These are phyloP conservation scores for Nestor notabilis DNA, from an alignment of 2,113 vertebrate genomes.

Conservation along the genomic window DNA sequence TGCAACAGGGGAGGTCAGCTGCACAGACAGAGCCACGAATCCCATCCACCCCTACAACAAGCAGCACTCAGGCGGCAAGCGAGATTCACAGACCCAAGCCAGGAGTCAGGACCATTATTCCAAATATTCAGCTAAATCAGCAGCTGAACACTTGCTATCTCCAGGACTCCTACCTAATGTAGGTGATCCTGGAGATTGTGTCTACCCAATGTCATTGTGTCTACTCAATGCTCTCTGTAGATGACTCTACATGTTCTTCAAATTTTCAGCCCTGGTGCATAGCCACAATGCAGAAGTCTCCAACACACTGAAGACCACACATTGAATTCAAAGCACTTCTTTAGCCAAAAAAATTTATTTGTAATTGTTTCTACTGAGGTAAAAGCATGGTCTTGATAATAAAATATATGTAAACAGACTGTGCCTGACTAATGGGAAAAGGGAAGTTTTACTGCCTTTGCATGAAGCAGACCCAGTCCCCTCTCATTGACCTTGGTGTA, in stretches of 20 bases:
- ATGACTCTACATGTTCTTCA: fast-evolving
- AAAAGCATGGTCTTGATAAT: neutral
- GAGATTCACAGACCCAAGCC: fast-evolving
- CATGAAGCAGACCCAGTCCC: neutral
- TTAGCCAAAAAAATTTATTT: neutral
- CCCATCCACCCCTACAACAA: fast-evolving
- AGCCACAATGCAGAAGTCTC: fast-evolving
- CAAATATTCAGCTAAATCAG: neutral
- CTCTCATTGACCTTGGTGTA: neutral
- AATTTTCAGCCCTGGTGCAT: neutral
- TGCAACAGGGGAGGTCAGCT: neutral
- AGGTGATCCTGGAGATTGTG: neutral
- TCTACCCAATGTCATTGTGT: neutral
- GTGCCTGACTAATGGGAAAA: neutral
- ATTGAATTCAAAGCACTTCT: neutral
- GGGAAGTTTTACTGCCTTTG: neutral
- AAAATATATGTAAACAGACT: neutral
- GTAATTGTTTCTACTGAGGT: neutral
- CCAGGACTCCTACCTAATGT: neutral
- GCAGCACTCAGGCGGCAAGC: neutral
- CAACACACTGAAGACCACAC: neutral
- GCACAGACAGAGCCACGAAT: neutral
- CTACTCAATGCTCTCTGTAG: neutral
- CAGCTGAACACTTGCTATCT: neutral
- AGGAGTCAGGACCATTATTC: neutral